A percentile compares a stretch with the other conserved stretches of the same genome.
phyloP scores from a whole-genome alignment of 23 tunicate species.

The Halocynthia roretzi region DNA sequence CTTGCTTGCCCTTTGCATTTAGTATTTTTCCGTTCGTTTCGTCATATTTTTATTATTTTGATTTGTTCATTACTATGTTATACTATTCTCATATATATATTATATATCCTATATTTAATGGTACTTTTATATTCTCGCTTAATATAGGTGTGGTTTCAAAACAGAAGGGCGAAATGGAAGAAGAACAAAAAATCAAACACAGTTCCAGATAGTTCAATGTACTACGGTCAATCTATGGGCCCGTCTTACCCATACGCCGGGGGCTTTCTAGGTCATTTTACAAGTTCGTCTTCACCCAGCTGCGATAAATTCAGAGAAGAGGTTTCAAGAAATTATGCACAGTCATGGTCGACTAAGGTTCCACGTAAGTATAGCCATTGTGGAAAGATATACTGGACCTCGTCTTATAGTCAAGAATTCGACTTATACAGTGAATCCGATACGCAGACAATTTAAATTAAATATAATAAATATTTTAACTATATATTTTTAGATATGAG shows the following conservation, averaged over 20 bases:
- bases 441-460: no score
- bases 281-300: not conserved
- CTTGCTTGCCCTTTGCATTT: no score
- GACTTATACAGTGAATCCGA: no score
- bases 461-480: no score
- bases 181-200: constrained; percentile 36
- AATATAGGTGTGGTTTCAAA: constrained; percentile 94
- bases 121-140: not conserved
- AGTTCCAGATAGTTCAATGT: not conserved
- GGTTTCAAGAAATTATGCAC: no score
- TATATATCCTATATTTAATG: not conserved
- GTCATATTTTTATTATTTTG: not conserved
- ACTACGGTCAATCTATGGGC: not conserved
- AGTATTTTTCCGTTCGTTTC: not conserved
- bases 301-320: no score
- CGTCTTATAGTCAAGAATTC: no score
- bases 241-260: not conserved
- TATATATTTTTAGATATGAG: no score
- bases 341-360: no score
- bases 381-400: no score
- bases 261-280: not conserved
- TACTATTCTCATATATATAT: not conserved
- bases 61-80: not conserved
- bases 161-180: constrained; percentile 97
- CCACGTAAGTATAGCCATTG: no score